Evolutionary conservation across 2,797 vertebrate genomes (phyloP), one percentile per base, ranked within the genome.

Genomic region (Sebastes taczanowskii): DNA sequence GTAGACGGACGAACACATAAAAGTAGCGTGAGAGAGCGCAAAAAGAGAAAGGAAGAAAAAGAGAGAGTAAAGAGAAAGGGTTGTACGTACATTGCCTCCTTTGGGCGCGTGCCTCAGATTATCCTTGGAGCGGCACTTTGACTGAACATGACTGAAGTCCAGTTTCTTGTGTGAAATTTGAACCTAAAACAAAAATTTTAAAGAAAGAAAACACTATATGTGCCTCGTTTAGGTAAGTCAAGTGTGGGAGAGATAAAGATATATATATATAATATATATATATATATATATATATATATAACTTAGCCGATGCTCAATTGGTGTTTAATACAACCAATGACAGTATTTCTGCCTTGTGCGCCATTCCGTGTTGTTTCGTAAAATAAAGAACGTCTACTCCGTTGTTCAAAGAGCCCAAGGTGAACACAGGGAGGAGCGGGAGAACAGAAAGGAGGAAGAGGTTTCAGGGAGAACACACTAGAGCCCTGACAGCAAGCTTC

Each of bases 101-200:
- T 86, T 91, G 79, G 94, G 67, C 75, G 91, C 0, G 89, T 95
- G 92, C 90, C 82, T 94, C 89, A 95, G 89, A 91, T 95, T 95
- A 84, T 92, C 93, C 91, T 74, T 95, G 92, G 93, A 94, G 91
- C 91, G 87, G 59, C 93, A 94, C 88, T 95, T 95, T 92, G 94
- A 87, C 71, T 94, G 89, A 91, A 95, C 91, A 87, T 91, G 93
- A 92, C 90, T 85, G 93, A 94, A 94, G 90, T 94, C 94, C 93
- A 93, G 84, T 89, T 92, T 94, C 92, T 90, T 86, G 62, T 58
- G 86, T 90, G 82, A 81, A 91, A 95, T 91, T 13, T 91, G 82
- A 89, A 94, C 91, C 91, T 94, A 89, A 85, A 93, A 92, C 83
- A 85, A 88, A 91, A 86, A 7, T 74, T 16, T 61, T 5, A 9